Evolutionary conservation across 2,888 invertebrate genomes (phyloP), one percentile per base, ranked within the genome.

Genomic region (Tenthredo scrophulariae): DNA sequence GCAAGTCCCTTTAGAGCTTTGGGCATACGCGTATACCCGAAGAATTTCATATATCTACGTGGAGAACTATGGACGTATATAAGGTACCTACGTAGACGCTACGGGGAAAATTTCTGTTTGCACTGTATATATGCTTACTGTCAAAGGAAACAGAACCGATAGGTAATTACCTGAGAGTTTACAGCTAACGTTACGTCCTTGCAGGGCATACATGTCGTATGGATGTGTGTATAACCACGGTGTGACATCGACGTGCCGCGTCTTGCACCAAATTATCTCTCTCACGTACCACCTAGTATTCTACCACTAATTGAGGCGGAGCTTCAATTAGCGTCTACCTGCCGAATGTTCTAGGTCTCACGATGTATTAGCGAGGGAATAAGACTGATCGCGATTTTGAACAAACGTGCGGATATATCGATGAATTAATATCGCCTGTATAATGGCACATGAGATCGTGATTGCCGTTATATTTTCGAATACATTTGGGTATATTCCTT

Each of bases 321-420:
- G 77, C 54, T 77, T 54, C 77, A 77, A 77, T 77, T 77, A 77
- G 33, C 77, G 50, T 77, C 18, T 50, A 54, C 15, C 77, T 77
- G 50, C 54, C 77, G 33, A 77, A 50, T 54, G 13, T 50, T 29
- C 29, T 1, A 6, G 26, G 29, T 75, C 15, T 50, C 18, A 7
- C 18, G 18, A 0, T 2, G 18, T 26, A 77, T 43, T 33, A 33
- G 77, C 50, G 50, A 77, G 10, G 50, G 29, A 9, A 54, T 13
- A 13, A 50, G 54, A 77, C 50, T 13, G 43, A 10, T 29, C 50
- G 50, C 29, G 4, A 46, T 26, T 75, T 75, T 37, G 46, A 75
- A 46, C 46, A 75, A 75, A 50, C 9, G 40, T 40, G 1, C 7
- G 6, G 6, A 40, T 40, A 40, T 40, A n/a, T n/a, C 40, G 33